Conservation (phyloP, 2,113 vertebrate species). For the Alosa alosa region DNA sequence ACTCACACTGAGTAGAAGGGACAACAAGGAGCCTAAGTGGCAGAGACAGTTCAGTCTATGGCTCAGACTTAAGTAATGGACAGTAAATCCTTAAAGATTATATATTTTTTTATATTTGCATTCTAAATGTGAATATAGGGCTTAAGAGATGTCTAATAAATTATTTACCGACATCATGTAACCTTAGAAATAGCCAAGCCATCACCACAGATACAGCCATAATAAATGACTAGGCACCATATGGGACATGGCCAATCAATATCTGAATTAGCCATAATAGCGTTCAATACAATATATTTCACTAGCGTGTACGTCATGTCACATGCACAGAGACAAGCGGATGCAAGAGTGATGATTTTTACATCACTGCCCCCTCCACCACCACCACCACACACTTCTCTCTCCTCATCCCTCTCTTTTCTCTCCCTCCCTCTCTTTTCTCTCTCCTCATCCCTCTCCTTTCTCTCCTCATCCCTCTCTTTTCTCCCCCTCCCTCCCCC, state of each 20-base stretch:
- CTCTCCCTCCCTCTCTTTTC: background rate
- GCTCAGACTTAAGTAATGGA: background rate
- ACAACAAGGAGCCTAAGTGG: background rate
- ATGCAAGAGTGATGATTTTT: slow-evolving; percentile 11
- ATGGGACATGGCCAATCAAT: background rate
- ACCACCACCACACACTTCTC: background rate
- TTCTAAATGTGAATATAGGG: background rate
- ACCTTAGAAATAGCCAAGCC: background rate
- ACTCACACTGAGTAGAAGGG: background rate
- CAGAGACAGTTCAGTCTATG: background rate
- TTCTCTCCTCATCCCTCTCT: background rate
- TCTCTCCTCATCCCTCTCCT: background rate
- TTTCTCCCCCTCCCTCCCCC: background rate
- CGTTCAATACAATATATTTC: slow-evolving; percentile 13
- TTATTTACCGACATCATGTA: background rate
- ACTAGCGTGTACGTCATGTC: background rate
- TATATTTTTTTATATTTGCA: background rate
- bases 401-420: background rate
- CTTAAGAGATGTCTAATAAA: background rate
- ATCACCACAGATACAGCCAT: background rate
- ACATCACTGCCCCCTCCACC: background rate
- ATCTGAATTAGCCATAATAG: slow-evolving; percentile 12
- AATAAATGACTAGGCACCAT: background rate
- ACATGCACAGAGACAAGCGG: background rate
- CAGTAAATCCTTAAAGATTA: background rate